Base-by-base conservation (phyloP, 2,797 vertebrate genomes). In the Epinephelus awoara region DNA sequence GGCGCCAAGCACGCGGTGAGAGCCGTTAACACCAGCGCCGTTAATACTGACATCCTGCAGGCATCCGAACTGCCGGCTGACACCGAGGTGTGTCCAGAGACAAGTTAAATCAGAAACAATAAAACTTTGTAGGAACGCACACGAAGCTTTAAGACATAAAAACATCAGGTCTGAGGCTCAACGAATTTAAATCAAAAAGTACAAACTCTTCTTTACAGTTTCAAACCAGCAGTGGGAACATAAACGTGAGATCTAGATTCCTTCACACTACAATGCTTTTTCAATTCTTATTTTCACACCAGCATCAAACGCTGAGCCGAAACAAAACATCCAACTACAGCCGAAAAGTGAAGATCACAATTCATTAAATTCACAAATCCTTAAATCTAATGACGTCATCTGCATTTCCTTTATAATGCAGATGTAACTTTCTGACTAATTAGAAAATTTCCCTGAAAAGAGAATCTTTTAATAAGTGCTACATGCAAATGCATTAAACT, bases 21-120 rank as follows among this genome's bases (percentile, higher is more conserved):
- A 71, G 74, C 64, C 47, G 63, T 82, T 82, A 91, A 85, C 85
- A 84, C 52, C 21, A 3, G 0, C 5, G 29, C 38, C 27, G 34
- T 38, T 27, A 46, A 72, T 1, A 2, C 46, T 44, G 6, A 79
- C 84, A 80, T 75, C 62, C 61, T 27, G 57, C 27, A 58, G 80
- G 66, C 63, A 85, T 49, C 84, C 15, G 5, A 4, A 17, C 18
- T 23, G 9, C 23, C 19, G 6, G 1, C 40, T 55, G 40, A 19
- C 50, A 15, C 19, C 2, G 19, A 65, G 69, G 25, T 1, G 59
- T 15, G 61, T 55, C 40, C 56, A 6, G 2, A 50, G 61, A 50
- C 11, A 4, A 13, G 15, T 2, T 34, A 6, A 38, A 67, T 57
- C 47, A 61, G 23, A 38, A 10, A 40, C 29, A 0, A 27, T n/a